phyloP scores from a whole-genome alignment of 2,888 invertebrate species.

The Sinohyriopsis cumingii region DNA sequence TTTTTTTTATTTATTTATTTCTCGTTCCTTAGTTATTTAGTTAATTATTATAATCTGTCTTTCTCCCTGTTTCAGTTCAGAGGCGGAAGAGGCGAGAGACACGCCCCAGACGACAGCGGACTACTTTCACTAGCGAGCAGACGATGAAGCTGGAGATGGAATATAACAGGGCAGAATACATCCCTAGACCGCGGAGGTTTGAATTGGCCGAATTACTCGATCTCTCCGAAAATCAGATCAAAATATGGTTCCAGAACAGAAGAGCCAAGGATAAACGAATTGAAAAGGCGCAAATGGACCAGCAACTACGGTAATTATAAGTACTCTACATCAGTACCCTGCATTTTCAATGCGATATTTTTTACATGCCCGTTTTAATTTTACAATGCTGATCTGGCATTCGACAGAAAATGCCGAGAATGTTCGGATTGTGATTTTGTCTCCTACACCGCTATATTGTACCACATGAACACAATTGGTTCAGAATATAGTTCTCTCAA shows the following conservation, averaged over 20 bases:
- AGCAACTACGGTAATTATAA: constrained; percentile 85
- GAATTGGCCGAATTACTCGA: constrained; percentile 82
- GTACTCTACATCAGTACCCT: background rate
- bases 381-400: no score
- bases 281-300: constrained; percentile 95
- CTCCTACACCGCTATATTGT: no score
- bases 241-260: constrained; percentile 95
- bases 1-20: background rate
- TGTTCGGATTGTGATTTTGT: no score
- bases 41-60: background rate
- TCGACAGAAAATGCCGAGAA: no score
- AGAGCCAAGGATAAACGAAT: constrained; percentile 96
- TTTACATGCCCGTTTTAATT: background rate
- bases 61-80: constrained; percentile 78
- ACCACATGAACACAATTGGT: no score
- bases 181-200: constrained; percentile 87
- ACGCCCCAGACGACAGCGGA: constrained; percentile 89
- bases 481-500: no score
- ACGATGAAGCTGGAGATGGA: constrained; percentile 91
- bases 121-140: constrained; percentile 95
- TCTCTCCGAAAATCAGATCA: constrained; percentile 86
- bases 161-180: constrained; percentile 93
- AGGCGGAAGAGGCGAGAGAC: constrained; percentile 87
- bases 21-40: background rate
- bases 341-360: background rate